phyloP scores from a whole-genome alignment of 2,888 invertebrate genomes.

The Nomada lathburiana region DNA sequence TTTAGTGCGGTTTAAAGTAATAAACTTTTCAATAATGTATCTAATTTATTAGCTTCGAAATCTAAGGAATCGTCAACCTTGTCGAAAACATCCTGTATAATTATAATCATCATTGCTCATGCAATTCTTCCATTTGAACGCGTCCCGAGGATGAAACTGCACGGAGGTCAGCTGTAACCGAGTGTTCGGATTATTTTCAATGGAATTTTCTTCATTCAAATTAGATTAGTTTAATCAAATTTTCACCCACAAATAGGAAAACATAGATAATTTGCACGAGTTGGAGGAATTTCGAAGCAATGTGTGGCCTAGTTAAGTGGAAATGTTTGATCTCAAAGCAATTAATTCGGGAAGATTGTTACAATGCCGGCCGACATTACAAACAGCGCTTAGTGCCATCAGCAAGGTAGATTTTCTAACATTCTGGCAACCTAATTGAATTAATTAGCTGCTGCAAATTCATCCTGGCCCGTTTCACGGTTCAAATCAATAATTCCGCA shows the following conservation, averaged over 20 bases:
- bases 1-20: no score
- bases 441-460: constrained; percentile 47
- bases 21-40: no score
- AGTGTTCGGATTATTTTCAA: not conserved
- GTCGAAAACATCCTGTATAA: not conserved
- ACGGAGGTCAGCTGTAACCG: not conserved
- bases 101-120: not conserved
- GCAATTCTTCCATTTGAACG: constrained; percentile 5
- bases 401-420: constrained; percentile 34
- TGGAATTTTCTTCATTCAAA: no score
- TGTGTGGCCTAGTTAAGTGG: not conserved
- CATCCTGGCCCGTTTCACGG: not conserved
- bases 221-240: not conserved
- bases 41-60: no score
- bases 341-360: not conserved
- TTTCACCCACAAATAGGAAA: not conserved
- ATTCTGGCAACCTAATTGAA: constrained; percentile 44
- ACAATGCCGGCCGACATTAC: not conserved
- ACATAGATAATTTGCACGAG: not conserved
- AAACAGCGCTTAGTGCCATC: constrained; percentile 11
- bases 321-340: constrained; percentile 2
- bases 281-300: not conserved
- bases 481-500: not conserved
- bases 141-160: not conserved
- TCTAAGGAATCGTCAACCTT: no score